Evolutionary conservation across 2,113 vertebrate species (phyloP), one percentile per base, ranked within the genome.

Genomic region (Poecile atricapillus): DNA sequence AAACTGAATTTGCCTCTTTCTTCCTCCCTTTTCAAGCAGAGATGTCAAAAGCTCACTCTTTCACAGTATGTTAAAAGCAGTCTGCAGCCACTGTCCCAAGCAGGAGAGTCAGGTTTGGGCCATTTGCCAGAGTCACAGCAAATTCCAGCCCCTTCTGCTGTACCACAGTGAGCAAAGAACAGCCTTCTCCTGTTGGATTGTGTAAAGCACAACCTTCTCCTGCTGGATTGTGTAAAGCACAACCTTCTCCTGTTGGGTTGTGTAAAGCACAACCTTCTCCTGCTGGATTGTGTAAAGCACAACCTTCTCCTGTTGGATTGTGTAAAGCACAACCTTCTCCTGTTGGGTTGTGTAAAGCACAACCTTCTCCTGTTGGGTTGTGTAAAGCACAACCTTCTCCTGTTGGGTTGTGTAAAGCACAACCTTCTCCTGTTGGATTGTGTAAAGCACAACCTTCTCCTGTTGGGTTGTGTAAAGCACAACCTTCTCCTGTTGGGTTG

Each of bases 1-100:
- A 98, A 97, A 92, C 73, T 50, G 96, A 87, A 96, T 87, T 91
- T 89, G 97, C 79, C 95, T 98, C 95, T 98, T 96, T 97, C 91
- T 97, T 97, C 85, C 73, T 96, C 78, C 56, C 39, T 86, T 92
- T 73, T 81, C 80, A 88, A 93, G 46, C n/a, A 85, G 50, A 82
- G 39, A 24, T 82, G 64, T 41, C 71, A 69, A 73, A 83, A 82
- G 35, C 41, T 86, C 41, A 10, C 27, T 50, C 30, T 53, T 41
- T 59, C 47, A 22, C 8, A 50, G 7, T 18, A 53, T 3, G 1
- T 9, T 27, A 52, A 44, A 47, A 69, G 4, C 49, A 25, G 28
- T 1, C 28, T 56, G 46, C 14, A 47, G 3, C 11, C 53, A 16
- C 18, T 19, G 10, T 1, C 14, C 56, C 47, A 49, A 49, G 73